Base-by-base conservation (phyloP, 30 jellyfish, hydroid and myxozoan genomes). In the Turritopsis rubra region DNA sequence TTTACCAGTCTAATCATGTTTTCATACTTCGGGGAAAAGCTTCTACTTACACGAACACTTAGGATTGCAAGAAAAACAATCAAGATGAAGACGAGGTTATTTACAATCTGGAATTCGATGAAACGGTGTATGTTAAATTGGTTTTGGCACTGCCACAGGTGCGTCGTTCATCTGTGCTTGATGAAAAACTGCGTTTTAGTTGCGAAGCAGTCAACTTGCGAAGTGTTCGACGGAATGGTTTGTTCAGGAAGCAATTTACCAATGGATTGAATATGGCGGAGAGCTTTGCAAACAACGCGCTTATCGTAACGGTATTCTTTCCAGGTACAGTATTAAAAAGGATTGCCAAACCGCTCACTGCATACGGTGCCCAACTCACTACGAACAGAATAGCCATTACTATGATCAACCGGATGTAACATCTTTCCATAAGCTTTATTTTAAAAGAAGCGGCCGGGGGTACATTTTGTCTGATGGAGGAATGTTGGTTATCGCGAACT, bases 231-330 rank as follows among this genome's bases (percentile, higher is more conserved):
- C 52, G 81, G 22, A 72, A 72, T 18, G 81, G 52, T 22, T 72
- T 72, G 31, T 72, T 72, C 27, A 72, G 19, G 31, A 26, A 72
- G 31, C 31, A 72, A 8, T 72, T 72, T 17, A 72, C 81, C 81
- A 72, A 22, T 1, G 81, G 60, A 22, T 72, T 72, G 31, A 53
- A 72, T 17, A 72, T 72, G 23, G 81, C 81, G 31, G 81, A 72
- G 22, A 22, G 31, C 52, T 72, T 72, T 1, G 81, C 81, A 72
- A 72, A 72, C 8, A 72, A 72, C n/a, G 81, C 81, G 81, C 81
- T 26, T 16, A 72, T 18, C 3, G 30, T 16, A 3, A 72, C 31
- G 22, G 20, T 72, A 22, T 26, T 53, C 31, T 20, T 22, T 22
- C 60, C 60, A 53, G 81, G 31, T 18, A 17, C 52, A 17, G 52